Evolutionary conservation across 2,888 invertebrate species (phyloP).

Genomic region (Cancer borealis): DNA sequence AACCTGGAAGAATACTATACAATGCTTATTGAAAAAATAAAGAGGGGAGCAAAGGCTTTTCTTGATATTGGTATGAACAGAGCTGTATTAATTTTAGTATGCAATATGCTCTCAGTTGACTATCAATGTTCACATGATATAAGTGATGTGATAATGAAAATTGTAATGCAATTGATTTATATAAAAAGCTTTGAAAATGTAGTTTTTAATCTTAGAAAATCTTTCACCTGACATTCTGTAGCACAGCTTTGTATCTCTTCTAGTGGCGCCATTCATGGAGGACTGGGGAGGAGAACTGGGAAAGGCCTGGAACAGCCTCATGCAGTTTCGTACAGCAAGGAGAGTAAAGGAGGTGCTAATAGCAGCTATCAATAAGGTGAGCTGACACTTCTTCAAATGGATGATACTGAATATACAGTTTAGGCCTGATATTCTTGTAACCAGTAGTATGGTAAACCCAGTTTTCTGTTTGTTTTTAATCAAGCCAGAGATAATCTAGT

Average conservation of each 20-base stretch:
- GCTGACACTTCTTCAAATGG: not conserved
- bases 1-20: constrained; percentile 69
- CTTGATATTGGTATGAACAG: not conserved
- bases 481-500: no score
- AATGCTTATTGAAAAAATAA: constrained; percentile 59
- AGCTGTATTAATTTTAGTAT: not conserved
- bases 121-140: not conserved
- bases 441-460: no score
- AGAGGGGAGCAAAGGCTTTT: constrained; percentile 50
- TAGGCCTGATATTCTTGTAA: no score
- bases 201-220: not conserved
- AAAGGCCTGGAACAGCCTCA: constrained; percentile 66
- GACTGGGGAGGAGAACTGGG: constrained; percentile 73
- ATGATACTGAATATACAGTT: not conserved
- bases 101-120: not conserved
- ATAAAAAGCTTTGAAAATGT: not conserved
- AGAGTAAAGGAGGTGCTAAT: constrained; percentile 49
- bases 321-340: constrained; percentile 43
- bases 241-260: not conserved
- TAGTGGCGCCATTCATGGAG: constrained; percentile 74
- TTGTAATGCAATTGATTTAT: not conserved
- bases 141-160: not conserved
- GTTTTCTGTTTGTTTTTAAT: no score
- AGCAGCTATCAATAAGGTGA: constrained; percentile 58
- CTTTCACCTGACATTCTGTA: not conserved